Evolutionary conservation across 2,888 invertebrate species (phyloP).

Genomic region (Spisula subtruncata): DNA sequence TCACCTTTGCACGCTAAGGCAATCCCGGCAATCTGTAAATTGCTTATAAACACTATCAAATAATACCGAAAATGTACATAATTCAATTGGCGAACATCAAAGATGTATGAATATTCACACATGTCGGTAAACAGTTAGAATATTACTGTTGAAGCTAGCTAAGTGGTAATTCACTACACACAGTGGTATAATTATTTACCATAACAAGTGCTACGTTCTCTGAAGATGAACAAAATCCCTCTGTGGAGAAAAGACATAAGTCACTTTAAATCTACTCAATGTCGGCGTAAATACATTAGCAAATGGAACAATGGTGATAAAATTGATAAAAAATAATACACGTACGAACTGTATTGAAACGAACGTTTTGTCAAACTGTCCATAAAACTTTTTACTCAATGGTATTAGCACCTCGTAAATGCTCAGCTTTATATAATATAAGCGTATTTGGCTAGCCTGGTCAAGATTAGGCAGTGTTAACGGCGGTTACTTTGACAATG

Average conservation of each 20-base stretch:
- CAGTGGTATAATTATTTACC: not conserved
- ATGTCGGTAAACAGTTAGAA: not conserved
- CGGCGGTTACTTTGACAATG: no score
- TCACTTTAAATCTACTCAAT: not conserved
- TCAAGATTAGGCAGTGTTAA: no score
- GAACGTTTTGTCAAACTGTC: not conserved
- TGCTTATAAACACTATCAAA: no score
- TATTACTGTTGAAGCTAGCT: not conserved
- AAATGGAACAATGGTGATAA: conserved; percentile 13
- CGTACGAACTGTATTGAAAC: not conserved
- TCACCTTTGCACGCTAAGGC: no score
- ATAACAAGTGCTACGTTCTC: not conserved
- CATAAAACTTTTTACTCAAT: not conserved
- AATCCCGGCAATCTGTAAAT: no score
- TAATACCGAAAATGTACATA: no score
- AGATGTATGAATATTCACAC: not conserved
- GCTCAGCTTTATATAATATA: not conserved
- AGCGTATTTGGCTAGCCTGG: no score
- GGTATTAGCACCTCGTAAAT: not conserved
- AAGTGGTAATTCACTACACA: conserved; percentile 3
- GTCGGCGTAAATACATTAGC: not conserved
- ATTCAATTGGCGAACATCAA: not conserved
- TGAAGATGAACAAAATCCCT: not conserved
- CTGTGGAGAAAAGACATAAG: not conserved
- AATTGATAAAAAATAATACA: no score